Evolutionary conservation across 2,888 invertebrate species (phyloP), one percentile per base, ranked within the genome.

Genomic region (Germaria angustata): DNA sequence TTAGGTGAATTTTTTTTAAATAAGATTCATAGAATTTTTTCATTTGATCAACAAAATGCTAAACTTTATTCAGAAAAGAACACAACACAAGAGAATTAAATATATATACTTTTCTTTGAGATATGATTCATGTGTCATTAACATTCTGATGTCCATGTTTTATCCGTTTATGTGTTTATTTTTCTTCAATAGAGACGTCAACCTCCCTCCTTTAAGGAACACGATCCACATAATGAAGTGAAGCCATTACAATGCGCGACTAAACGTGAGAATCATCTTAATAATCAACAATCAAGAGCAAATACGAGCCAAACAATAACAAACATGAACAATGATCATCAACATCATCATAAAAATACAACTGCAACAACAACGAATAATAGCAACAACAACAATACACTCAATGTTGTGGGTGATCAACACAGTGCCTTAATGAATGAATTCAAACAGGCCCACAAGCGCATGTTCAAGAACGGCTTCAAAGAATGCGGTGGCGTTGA

Each of bases 351-450:
- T 28, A 66, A 51, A 28, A 51, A 34, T 53, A 15, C 46, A 44
- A 28, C 41, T 41, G 57, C 15, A 7, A 34, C 34, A 9, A 69
- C 85, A 63, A 39, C 46, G 80, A 83, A 68, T 84, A 59, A 44
- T 28, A 81, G 83, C 76, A 84, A 77, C 51, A 83, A 72, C 41
- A 84, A 79, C 28, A 71, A 57, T 28, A 44, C 75, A 28, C 68
- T 46, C 83, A 84, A 65, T 78, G 84, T 84, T 32, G 85, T 93
- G 84, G 92, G 93, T 66, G 94, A 95, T 82, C 88, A 90, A 51
- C 96, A 96, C 87, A 93, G 94, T 85, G 95, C 95, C 86, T 91
- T 97, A 84, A 97, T 97, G 95, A 95, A 97, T 90, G 97, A 97
- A 91, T 97, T 97, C 90, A 96, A 96, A 90, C 95, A 95, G 88